phyloP scores from a whole-genome alignment of 1,140 invertebrate genomes.

The Papilio xuthus region DNA sequence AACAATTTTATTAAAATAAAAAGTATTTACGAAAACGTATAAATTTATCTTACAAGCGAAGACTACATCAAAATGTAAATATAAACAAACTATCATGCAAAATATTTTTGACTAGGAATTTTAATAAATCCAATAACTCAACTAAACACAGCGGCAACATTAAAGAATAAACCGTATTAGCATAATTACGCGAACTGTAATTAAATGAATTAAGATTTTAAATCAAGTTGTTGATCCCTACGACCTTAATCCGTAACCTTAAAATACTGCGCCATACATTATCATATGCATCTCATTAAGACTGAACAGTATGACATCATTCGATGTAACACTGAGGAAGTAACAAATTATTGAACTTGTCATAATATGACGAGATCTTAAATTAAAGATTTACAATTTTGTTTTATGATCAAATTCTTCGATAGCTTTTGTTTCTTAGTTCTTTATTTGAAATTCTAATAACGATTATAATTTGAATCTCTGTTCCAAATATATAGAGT shows the following conservation, averaged over 20 bases:
- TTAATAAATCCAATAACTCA: not conserved
- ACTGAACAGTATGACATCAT: not conserved
- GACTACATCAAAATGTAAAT: not conserved
- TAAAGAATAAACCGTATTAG: not conserved
- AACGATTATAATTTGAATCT: too few species aligned
- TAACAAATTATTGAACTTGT: not conserved
- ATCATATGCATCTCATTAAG: conserved; percentile 6
- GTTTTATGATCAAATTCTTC: not conserved
- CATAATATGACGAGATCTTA: not conserved
- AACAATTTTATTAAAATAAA: not conserved
- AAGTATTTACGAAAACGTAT: not conserved
- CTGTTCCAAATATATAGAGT: too few species aligned
- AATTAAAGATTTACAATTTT: conserved; percentile 1
- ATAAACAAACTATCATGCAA: not conserved
- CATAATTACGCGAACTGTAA: not conserved
- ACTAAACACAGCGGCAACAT: not conserved
- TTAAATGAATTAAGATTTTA: not conserved
- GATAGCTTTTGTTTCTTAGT: not conserved
- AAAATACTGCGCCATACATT: conserved; percentile 3
- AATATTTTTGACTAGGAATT: not conserved
- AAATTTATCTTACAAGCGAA: not conserved
- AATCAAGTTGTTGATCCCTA: conserved; percentile 21
- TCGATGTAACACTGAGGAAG: not conserved
- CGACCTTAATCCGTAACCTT: conserved; percentile 14
- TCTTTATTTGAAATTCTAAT: not conserved